Evolutionary conservation across 2,797 vertebrate species (phyloP).

Genomic region (Enteromius trimaculatus): DNA sequence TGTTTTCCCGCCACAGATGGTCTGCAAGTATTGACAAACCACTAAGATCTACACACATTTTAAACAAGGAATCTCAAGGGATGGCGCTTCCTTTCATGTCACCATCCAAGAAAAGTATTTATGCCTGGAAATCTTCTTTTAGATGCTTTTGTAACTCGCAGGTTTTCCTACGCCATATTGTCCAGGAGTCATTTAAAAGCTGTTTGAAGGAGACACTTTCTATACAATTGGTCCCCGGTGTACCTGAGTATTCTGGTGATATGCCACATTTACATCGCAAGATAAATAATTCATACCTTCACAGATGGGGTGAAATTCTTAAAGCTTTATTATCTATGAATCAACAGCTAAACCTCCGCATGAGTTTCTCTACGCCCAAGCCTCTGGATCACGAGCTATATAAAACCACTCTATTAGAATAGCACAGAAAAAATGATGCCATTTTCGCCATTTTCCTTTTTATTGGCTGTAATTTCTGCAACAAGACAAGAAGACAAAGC

Average conservation of each 20-base stretch:
- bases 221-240: slow-evolving; percentile 51
- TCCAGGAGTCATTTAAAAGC: slow-evolving; percentile 32
- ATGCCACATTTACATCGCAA: slow-evolving; percentile 50
- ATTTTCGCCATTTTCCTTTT: slow-evolving; percentile 34
- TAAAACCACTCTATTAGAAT: slow-evolving; percentile 42
- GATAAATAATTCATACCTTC: slow-evolving; percentile 55
- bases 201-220: slow-evolving; percentile 41
- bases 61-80: slow-evolving; percentile 41
- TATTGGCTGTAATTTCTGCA: slow-evolving; percentile 48
- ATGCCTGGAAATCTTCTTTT: background rate
- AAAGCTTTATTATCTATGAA: slow-evolving; percentile 46
- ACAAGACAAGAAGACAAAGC: slow-evolving; percentile 28
- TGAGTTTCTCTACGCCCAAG: background rate
- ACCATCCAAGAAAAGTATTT: background rate
- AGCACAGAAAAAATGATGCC: slow-evolving; percentile 32
- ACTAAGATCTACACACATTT: slow-evolving; percentile 45
- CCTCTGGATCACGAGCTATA: slow-evolving; percentile 19
- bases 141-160: background rate
- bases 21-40: slow-evolving; percentile 47
- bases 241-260: slow-evolving; percentile 28
- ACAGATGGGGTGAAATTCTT: slow-evolving; percentile 41
- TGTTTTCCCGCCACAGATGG: slow-evolving; percentile 39
- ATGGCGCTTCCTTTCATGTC: background rate
- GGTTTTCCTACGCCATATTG: slow-evolving; percentile 19
- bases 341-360: slow-evolving; percentile 9